Base-by-base conservation (phyloP, 2,888 invertebrate genomes). In the Meandrusa payeni region DNA sequence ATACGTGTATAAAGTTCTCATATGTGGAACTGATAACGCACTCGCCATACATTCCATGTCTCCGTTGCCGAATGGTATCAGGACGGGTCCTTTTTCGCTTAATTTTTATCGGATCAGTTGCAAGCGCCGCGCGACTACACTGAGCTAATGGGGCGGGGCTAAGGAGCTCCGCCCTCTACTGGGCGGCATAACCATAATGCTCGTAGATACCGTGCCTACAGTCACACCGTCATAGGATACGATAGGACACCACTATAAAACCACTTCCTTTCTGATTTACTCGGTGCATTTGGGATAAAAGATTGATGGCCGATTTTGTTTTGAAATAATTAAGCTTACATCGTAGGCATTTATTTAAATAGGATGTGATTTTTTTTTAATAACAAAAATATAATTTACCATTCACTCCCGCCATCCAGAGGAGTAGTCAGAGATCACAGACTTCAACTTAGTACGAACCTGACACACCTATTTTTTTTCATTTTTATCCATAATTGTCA, bases 101-200 rank as follows among this genome's bases (percentile, higher is more conserved):
- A 27, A 22, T 31, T 37, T n/a, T 37, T 22, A 37, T 43, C 27
- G 32, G 38, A 23, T 38, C 15, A 20, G 37, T 31, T 38, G 5
- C 38, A 13, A 7, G 17, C 22, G 37, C 15, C 22, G 17, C 48
- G 53, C 27, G 23, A n/a, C 2, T 20, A 7, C 24, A 19, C 19
- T 34, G 27, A 40, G 39, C 41, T 45, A 48, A 49, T 29, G 59
- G 72, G 83, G 79, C 58, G 83, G 68, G 58, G 77, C 75, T 24
- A 60, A 24, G 17, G 32, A 44, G 73, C 68, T 47, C 77, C 85
- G 80, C 83, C 83, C 60, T 72, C 68, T 76, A 74, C 66, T 76
- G 80, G 82, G 78, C 77, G 71, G 73, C 51, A 20, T 29, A 15
- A 24, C 23, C 20, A 12, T 26, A 43, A 12, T 31, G 34, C 36